phyloP scores from a whole-genome alignment of 2,113 vertebrate genomes.

The Chaetura pelagica region DNA sequence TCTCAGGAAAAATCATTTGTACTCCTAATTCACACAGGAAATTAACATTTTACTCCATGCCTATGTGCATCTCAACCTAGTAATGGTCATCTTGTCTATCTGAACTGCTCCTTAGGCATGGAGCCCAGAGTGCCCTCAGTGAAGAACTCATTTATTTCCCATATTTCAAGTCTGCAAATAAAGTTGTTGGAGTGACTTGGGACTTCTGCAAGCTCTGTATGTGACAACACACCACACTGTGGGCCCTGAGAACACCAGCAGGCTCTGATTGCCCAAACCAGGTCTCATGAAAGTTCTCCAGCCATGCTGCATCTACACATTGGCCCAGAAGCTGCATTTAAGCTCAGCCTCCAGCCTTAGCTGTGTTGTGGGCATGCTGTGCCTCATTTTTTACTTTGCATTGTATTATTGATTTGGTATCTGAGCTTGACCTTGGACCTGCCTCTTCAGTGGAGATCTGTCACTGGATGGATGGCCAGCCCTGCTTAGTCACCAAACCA shows the following conservation, averaged over 20 bases:
- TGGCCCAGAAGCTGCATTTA: background rate
- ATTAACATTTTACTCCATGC: background rate
- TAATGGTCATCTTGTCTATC: background rate
- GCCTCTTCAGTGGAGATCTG: background rate
- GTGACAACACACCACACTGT: rapidly evolving
- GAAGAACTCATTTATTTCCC: background rate
- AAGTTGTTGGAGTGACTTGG: background rate
- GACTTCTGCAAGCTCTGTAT: background rate
- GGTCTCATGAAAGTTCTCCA: background rate
- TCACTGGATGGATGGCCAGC: background rate
- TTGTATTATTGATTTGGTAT: background rate
- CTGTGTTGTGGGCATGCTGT: background rate
- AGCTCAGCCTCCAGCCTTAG: background rate
- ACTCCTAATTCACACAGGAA: background rate
- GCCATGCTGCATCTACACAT: background rate
- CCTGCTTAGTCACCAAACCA: background rate
- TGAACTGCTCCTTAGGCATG: background rate
- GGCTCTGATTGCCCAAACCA: background rate
- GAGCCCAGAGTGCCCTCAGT: background rate
- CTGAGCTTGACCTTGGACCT: background rate
- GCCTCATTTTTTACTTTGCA: background rate
- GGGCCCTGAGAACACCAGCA: background rate
- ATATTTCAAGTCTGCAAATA: background rate
- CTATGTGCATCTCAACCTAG: background rate
- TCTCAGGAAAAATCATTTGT: background rate